Evolutionary conservation across 2,113 vertebrate genomes (phyloP).

Genomic region (Tretioscincus oriximinensis): DNA sequence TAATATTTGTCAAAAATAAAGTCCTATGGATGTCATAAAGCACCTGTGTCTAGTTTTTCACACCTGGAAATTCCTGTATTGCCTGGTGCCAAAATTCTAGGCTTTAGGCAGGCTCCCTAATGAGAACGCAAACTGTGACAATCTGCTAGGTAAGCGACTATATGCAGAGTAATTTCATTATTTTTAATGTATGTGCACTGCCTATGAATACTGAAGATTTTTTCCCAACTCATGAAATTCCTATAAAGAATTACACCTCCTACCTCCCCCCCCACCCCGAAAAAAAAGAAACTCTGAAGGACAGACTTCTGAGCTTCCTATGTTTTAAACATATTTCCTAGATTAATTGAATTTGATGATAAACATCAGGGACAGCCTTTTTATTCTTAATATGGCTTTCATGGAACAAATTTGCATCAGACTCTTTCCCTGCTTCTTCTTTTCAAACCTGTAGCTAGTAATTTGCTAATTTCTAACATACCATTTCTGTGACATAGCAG

Average conservation of each 20-base stretch:
- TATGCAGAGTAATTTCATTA: slow-evolving; percentile 70
- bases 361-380: slow-evolving; percentile 59
- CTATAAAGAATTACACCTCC: slow-evolving; percentile 41
- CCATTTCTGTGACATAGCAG: not conserved
- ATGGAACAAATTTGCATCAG: slow-evolving; percentile 36
- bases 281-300: slow-evolving; percentile 15
- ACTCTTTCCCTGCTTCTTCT: not conserved
- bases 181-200: slow-evolving; percentile 66
- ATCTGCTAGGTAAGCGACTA: slow-evolving; percentile 72
- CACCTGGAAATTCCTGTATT: slow-evolving; percentile 63
- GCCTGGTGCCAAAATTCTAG: slow-evolving; percentile 60
- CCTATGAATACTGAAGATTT: slow-evolving; percentile 56
- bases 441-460: not conserved
- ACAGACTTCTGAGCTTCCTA: slow-evolving; percentile 56
- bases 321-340: slow-evolving; percentile 54
- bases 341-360: slow-evolving; percentile 69
- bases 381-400: slow-evolving; percentile 53
- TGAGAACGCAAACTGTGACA: slow-evolving; percentile 73
- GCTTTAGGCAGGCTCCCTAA: slow-evolving; percentile 71
- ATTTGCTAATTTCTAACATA: not conserved
- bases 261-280: not conserved
- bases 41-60: slow-evolving; percentile 47
- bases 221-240: slow-evolving; percentile 59
- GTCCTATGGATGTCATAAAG: slow-evolving; percentile 37
- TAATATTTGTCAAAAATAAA: slow-evolving; percentile 30